phyloP scores from a whole-genome alignment of 2,797 vertebrate species.

The Chrosomus eos region DNA sequence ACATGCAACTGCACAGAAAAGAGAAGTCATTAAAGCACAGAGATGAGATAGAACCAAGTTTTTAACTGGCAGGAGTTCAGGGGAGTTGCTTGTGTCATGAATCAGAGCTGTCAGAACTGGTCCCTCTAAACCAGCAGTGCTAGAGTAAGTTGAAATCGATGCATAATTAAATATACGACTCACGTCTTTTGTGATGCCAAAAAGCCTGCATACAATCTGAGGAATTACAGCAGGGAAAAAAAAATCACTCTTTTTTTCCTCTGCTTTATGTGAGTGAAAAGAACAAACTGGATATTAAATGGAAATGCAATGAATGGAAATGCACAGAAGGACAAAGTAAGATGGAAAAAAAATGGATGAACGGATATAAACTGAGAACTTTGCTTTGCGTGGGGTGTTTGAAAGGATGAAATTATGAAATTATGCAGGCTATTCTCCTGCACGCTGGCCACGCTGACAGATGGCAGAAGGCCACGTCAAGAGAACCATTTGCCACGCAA shows the following conservation, averaged over 20 bases:
- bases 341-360: constrained; percentile 33
- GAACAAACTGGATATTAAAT: constrained; percentile 32
- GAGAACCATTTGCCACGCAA: constrained; percentile 59
- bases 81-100: constrained; percentile 43
- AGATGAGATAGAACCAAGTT: constrained; percentile 25
- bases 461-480: constrained; percentile 58
- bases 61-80: constrained; percentile 27
- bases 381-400: constrained; percentile 31
- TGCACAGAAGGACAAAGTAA: constrained; percentile 17
- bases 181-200: constrained; percentile 39
- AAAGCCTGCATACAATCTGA: constrained; percentile 37
- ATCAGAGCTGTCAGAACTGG: constrained; percentile 53
- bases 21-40: constrained; percentile 23
- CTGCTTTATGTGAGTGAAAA: constrained; percentile 16
- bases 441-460: constrained; percentile 57
- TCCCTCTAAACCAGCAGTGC: constrained; percentile 24
- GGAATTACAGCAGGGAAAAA: constrained; percentile 21
- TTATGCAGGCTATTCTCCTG: constrained; percentile 36
- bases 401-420: constrained; percentile 31
- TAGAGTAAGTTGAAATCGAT: constrained; percentile 43
- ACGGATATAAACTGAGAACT: constrained; percentile 32
- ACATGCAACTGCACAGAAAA: constrained; percentile 19
- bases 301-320: constrained; percentile 33
- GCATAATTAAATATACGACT: constrained; percentile 51
- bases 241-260: background rate